Percentiles rank a stretch among this genome's conserved stretches.
Conservation (phyloP, 1,140 invertebrate species). For the Scaptomyza hsui region DNA sequence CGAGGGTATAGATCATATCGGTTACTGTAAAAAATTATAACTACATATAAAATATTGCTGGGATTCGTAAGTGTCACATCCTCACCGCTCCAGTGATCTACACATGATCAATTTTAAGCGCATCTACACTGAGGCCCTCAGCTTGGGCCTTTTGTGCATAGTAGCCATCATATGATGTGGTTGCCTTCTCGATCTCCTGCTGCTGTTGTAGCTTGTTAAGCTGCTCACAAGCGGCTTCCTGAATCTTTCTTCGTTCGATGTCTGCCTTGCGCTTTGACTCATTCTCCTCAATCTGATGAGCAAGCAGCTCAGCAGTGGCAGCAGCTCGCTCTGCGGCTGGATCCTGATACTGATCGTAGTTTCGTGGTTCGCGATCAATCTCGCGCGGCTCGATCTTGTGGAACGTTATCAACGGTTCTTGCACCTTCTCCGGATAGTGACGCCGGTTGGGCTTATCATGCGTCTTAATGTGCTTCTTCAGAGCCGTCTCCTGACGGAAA, state of each 20-base stretch:
- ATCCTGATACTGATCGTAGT: slow-evolving; percentile 71
- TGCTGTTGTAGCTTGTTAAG: slow-evolving; percentile 67
- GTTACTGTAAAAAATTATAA: slow-evolving; percentile 37
- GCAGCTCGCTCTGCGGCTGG: slow-evolving; percentile 68
- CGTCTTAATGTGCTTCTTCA: slow-evolving; percentile 80
- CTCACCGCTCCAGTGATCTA: slow-evolving; percentile 24
- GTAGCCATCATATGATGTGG: slow-evolving; percentile 71
- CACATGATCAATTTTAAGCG: slow-evolving; percentile 70
- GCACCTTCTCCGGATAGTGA: slow-evolving; percentile 57
- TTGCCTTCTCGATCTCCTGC: slow-evolving; percentile 72
- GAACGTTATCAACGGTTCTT: slow-evolving; percentile 52
- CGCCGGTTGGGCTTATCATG: slow-evolving; percentile 69
- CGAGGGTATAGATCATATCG: slow-evolving; percentile 40
- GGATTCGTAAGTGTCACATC: slow-evolving; percentile 18
- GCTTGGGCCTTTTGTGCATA: slow-evolving; percentile 70
- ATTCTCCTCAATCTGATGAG: slow-evolving; percentile 75
- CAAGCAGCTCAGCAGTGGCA: slow-evolving; percentile 67
- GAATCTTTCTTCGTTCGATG: slow-evolving; percentile 72
- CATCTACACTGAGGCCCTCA: slow-evolving; percentile 62
- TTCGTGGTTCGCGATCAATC: slow-evolving; percentile 53
- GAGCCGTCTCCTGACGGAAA: slow-evolving; percentile 78
- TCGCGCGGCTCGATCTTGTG: slow-evolving; percentile 56
- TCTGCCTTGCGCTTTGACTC: slow-evolving; percentile 73
- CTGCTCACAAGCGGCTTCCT: slow-evolving; percentile 72
- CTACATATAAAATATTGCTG: slow-evolving; percentile 52